Percentiles rank a stretch among this genome's conserved stretches.
Evolutionary conservation across 2,797 vertebrate genomes (phyloP).

Genomic region (Typhlichthys subterraneus): DNA sequence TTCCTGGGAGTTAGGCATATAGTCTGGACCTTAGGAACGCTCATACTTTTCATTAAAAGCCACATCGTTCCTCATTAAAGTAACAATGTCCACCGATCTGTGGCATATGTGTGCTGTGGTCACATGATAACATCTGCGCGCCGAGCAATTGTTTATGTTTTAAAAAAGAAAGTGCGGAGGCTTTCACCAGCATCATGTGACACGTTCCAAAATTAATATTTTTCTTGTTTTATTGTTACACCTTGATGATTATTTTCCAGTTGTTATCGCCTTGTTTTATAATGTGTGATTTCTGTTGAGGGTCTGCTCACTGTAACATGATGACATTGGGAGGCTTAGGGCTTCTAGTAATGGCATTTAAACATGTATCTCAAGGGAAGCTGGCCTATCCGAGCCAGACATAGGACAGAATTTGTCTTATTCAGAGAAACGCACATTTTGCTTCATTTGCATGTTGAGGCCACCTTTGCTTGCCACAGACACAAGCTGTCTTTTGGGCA

Average conservation of each 20-base stretch:
- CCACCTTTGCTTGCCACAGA: constrained; percentile 11
- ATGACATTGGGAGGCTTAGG: constrained; percentile 60
- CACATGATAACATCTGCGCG: constrained; percentile 56
- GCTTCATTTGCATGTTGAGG: constrained; percentile 13
- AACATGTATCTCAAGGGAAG: constrained; percentile 53
- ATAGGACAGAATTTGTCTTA: constrained; percentile 36
- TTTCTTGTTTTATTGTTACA: constrained; percentile 41
- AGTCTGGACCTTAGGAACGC: constrained; percentile 65
- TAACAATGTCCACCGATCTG: constrained; percentile 64
- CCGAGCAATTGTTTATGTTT: constrained; percentile 18
- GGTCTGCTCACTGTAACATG: constrained; percentile 48
- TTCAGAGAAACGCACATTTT: constrained; percentile 32
- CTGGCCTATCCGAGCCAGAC: constrained; percentile 33
- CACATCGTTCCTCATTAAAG: constrained; percentile 64
- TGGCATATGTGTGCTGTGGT: constrained; percentile 31
- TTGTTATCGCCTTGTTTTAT: constrained; percentile 51
- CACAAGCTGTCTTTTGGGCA: constrained; percentile 22
- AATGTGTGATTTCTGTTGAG: constrained; percentile 46
- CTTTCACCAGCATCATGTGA: constrained; percentile 66
- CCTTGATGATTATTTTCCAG: constrained; percentile 36
- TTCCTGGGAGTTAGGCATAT: constrained; percentile 66
- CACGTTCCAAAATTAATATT: constrained; percentile 62
- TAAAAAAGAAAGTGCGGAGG: constrained; percentile 32
- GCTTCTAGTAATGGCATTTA: constrained; percentile 56
- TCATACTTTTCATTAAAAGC: constrained; percentile 67